These are phyloP conservation scores for Morpho achilles DNA, from an alignment of 2,888 invertebrate genomes.

Conservation along the genomic window DNA sequence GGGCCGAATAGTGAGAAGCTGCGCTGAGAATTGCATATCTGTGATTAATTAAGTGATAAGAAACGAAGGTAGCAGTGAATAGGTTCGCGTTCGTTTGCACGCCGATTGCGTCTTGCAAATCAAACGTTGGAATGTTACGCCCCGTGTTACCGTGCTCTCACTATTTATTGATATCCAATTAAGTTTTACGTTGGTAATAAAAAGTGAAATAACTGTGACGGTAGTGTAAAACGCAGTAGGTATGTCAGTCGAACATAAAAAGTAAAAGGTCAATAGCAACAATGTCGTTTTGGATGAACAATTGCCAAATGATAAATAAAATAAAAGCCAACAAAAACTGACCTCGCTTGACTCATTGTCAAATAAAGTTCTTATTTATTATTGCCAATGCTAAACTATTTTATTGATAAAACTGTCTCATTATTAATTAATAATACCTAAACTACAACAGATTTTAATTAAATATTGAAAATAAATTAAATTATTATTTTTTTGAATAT, in stretches of 20 bases:
- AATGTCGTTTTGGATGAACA: slow-evolving; percentile 68
- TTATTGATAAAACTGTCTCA: slow-evolving; percentile 15
- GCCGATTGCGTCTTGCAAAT: slow-evolving; percentile 19
- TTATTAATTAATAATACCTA: neutral
- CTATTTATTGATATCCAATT: slow-evolving; percentile 3
- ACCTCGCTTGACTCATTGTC: slow-evolving; percentile 63
- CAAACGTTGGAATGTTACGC: slow-evolving; percentile 3
- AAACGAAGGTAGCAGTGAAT: slow-evolving; percentile 22
- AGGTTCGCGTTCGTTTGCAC: slow-evolving; percentile 18
- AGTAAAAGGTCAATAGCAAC: slow-evolving; percentile 58
- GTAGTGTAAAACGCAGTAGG: slow-evolving; percentile 8
- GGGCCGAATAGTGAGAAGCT: slow-evolving; percentile 12
- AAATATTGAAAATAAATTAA: no score
- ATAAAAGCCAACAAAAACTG: slow-evolving; percentile 57
- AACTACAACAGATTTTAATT: neutral
- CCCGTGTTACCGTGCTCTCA: neutral
- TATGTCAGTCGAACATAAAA: slow-evolving; percentile 31
- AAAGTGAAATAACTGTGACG: slow-evolving; percentile 10
- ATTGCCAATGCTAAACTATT: slow-evolving; percentile 28
- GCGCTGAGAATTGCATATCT: slow-evolving; percentile 25
- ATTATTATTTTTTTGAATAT: no score
- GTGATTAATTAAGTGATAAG: slow-evolving; percentile 33
- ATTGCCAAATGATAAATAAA: slow-evolving; percentile 51
- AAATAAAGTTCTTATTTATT: slow-evolving; percentile 29
- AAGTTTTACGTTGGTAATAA: slow-evolving; percentile 3